Percentiles rank a stretch among this genome's conserved stretches.
These are phyloP conservation scores for Leucoraja erinaceus DNA, from an alignment of 2,113 vertebrate species.

Conservation along the genomic window DNA sequence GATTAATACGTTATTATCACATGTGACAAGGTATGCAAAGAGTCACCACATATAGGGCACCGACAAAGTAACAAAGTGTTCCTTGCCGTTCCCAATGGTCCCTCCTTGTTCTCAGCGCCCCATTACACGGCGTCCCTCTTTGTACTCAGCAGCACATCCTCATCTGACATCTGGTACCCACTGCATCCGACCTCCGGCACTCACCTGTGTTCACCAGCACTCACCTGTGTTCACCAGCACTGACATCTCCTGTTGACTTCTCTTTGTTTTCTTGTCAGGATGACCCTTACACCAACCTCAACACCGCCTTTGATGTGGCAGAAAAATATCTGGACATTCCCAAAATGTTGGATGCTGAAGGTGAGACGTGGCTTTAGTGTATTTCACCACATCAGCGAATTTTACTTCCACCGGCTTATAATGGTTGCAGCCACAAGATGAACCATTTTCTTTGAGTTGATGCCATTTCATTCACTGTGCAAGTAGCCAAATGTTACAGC, in stretches of 20 bases:
- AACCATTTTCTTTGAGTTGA: neutral
- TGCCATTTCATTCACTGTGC: neutral
- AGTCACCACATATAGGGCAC: no score
- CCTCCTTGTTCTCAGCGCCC: no score
- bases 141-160: no score
- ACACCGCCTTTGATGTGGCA: constrained; percentile 87
- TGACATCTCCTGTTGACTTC: constrained; percentile 38
- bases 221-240: no score
- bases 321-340: constrained; percentile 90
- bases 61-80: no score
- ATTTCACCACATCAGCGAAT: constrained; percentile 44
- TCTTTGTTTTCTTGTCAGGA: constrained; percentile 57
- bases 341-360: constrained; percentile 92
- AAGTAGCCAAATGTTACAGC: neutral
- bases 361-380: constrained; percentile 55
- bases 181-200: no score
- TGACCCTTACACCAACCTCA: constrained; percentile 84
- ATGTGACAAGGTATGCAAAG: no score
- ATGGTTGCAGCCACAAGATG: neutral
- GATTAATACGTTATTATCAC: no score
- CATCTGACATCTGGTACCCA: no score
- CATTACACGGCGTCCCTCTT: no score
- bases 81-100: no score
- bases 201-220: no score
- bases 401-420: constrained; percentile 44